phyloP scores from a whole-genome alignment of 2,113 vertebrate species.

The Micronycteris hirsuta region DNA sequence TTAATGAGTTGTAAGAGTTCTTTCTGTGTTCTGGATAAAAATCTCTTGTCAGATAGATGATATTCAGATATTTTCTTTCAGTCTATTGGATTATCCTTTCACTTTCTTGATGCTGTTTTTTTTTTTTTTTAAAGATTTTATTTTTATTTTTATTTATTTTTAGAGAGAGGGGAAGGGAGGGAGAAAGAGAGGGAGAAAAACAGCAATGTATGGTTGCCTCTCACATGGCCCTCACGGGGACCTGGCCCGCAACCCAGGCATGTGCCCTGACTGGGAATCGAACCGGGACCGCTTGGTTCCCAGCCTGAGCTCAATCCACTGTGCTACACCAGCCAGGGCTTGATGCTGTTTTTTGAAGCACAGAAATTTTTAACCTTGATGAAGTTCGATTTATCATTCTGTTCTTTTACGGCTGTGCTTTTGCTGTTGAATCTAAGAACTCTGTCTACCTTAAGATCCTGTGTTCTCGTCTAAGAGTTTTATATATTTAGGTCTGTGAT shows the following conservation, averaged over 20 bases:
- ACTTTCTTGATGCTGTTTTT: not conserved
- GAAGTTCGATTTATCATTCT: not conserved
- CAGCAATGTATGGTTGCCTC: too few relatives aligned
- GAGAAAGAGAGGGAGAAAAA: too few relatives aligned
- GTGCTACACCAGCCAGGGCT: too few relatives aligned
- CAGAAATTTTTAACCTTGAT: not conserved
- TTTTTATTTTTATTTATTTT: too few relatives aligned
- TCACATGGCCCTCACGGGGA: too few relatives aligned
- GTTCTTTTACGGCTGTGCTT: not conserved
- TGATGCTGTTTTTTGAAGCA: not conserved
- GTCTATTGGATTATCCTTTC: not conserved
- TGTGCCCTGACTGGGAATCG: too few relatives aligned
- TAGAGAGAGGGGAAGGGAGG: too few relatives aligned
- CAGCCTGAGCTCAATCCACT: too few relatives aligned
- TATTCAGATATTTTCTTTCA: not conserved
- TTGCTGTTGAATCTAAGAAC: not conserved
- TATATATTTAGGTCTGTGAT: not conserved
- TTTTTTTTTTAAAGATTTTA: too few relatives aligned
- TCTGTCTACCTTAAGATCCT: not conserved
- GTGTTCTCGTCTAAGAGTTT: not conserved
- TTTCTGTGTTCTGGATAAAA: not conserved
- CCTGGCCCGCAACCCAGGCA: too few relatives aligned
- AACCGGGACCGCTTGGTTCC: too few relatives aligned
- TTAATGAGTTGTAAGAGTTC: not conserved
- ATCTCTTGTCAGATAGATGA: not conserved